phyloP scores from a whole-genome alignment of 92 coral and sea anemone genomes.

The Paragorgia papillata region DNA sequence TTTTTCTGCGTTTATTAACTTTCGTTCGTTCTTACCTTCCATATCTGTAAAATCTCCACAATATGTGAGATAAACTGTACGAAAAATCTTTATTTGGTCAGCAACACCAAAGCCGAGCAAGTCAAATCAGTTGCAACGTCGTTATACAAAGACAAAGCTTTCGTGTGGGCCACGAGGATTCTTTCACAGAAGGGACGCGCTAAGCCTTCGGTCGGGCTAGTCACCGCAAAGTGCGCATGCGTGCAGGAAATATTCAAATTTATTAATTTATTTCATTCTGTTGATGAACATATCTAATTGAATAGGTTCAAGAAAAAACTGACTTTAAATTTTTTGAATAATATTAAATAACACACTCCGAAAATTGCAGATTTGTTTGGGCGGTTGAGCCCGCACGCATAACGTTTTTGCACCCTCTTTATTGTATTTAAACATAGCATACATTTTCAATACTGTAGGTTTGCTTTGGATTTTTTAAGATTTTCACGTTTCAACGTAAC shows the following conservation, averaged over 20 bases:
- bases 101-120: slow-evolving; percentile 9
- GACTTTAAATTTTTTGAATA: too few relatives aligned
- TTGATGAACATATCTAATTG: too few relatives aligned
- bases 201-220: not conserved
- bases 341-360: too few relatives aligned
- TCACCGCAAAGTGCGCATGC: slow-evolving; percentile 33
- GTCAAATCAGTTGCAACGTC: slow-evolving; percentile 22
- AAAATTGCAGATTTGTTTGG: too few relatives aligned
- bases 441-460: too few relatives aligned
- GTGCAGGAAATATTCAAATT: not conserved
- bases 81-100: slow-evolving; percentile 6
- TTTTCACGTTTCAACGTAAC: too few relatives aligned
- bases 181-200: slow-evolving; percentile 42
- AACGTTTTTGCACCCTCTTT: too few relatives aligned
- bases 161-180: slow-evolving; percentile 49
- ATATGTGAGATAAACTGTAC: slow-evolving; percentile 18
- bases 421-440: too few relatives aligned
- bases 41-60: slow-evolving; percentile 20
- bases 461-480: too few relatives aligned
- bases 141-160: slow-evolving; percentile 46
- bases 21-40: slow-evolving; percentile 19
- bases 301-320: too few relatives aligned
- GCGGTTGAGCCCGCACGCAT: too few relatives aligned
- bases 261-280: too few relatives aligned
- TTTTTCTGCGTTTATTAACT: not conserved